Evolutionary conservation across 2,888 invertebrate genomes (phyloP).

Genomic region (Netelia melanura): DNA sequence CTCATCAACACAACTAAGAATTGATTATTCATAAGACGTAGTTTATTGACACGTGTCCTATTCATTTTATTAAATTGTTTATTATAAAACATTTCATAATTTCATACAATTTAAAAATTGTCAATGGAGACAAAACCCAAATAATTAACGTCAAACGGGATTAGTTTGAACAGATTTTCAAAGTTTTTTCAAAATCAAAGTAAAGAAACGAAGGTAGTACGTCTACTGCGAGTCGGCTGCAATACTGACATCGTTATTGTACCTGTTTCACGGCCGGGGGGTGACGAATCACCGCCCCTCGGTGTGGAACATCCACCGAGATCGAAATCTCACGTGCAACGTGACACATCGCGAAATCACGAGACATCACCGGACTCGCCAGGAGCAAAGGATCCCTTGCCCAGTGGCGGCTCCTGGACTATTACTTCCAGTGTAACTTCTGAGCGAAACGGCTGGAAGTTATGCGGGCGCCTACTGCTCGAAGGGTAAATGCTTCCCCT

Average conservation of each 20-base stretch:
- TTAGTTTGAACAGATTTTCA: background rate
- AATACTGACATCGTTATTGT: slow-evolving; percentile 52
- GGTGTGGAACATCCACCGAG: slow-evolving; percentile 46
- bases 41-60: too few species aligned
- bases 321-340: slow-evolving; percentile 64
- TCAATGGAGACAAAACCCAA: too few species aligned
- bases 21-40: too few species aligned
- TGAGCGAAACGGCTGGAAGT: slow-evolving; percentile 58
- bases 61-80: too few species aligned
- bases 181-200: background rate
- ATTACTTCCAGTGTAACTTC: slow-evolving; percentile 66
- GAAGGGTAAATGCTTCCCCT: slow-evolving; percentile 63
- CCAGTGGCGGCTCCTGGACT: slow-evolving; percentile 69
- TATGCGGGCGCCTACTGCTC: slow-evolving; percentile 67
- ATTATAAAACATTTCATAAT: too few species aligned
- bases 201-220: slow-evolving; percentile 29
- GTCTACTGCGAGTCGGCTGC: slow-evolving; percentile 10
- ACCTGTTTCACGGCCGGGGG: slow-evolving; percentile 46
- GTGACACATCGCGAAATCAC: slow-evolving; percentile 50
- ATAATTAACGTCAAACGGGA: too few species aligned
- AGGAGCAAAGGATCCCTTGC: slow-evolving; percentile 49
- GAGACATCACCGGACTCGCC: slow-evolving; percentile 48
- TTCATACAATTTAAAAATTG: too few species aligned
- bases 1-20: too few species aligned
- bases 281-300: slow-evolving; percentile 64